These are phyloP conservation scores for Plestiodon gilberti DNA, from an alignment of 2,113 vertebrate genomes.

Conservation along the genomic window DNA sequence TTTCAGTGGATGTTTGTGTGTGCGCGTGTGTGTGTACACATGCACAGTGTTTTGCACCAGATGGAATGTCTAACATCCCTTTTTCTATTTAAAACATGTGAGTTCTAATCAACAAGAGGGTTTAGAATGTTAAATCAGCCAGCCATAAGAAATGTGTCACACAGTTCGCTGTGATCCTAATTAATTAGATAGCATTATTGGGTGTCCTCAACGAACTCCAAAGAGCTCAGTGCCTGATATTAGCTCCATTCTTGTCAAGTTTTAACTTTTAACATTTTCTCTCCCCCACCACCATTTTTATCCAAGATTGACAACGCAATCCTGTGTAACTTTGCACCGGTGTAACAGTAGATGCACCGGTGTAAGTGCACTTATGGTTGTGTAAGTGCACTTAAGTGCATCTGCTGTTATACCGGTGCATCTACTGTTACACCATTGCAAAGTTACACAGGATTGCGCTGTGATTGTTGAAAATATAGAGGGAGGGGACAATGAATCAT, in stretches of 20 bases:
- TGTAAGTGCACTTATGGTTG: no score
- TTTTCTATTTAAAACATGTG: constrained; percentile 78
- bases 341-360: no score
- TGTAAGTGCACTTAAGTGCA: no score
- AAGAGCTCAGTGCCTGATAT: constrained; percentile 75
- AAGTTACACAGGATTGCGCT: no score
- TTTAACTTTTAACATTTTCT: constrained; percentile 64
- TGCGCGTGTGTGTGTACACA: constrained; percentile 23
- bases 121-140: constrained; percentile 80
- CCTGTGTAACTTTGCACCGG: no score
- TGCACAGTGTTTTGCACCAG: constrained; percentile 73
- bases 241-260: constrained; percentile 69
- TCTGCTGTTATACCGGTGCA: no score
- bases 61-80: constrained; percentile 80
- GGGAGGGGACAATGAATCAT: not conserved
- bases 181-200: constrained; percentile 86
- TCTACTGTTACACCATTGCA: no score
- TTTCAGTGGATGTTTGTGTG: constrained; percentile 49
- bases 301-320: no score
- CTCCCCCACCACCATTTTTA: constrained; percentile 10
- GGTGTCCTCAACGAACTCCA: constrained; percentile 75
- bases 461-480: constrained; percentile 22
- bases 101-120: constrained; percentile 80
- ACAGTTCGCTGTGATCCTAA: constrained; percentile 80
- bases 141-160: constrained; percentile 82